Conservation (phyloP, 2,888 invertebrate species). For the Zygothrica quintamaculata region DNA sequence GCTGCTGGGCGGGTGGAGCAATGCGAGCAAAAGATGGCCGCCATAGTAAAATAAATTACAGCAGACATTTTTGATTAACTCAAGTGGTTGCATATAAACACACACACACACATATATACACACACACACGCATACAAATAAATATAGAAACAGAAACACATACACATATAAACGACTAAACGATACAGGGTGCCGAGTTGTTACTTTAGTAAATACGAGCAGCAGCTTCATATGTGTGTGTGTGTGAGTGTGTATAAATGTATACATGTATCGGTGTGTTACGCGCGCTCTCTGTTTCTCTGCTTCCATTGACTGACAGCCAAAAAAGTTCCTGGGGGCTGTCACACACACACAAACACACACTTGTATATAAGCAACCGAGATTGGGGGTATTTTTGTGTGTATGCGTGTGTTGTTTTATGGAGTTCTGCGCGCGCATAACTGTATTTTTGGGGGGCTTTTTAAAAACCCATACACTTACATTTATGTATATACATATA, state of each 20-base stretch:
- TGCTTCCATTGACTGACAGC: slow-evolving; percentile 78
- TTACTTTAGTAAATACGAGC: slow-evolving; percentile 34
- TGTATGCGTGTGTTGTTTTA: slow-evolving; percentile 48
- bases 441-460: slow-evolving; percentile 53
- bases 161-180: slow-evolving; percentile 11
- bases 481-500: slow-evolving; percentile 30
- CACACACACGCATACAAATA: slow-evolving; percentile 13
- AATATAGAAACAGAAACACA: slow-evolving; percentile 8
- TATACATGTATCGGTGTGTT: slow-evolving; percentile 28
- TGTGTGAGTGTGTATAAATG: background rate
- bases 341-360: slow-evolving; percentile 47
- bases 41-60: slow-evolving; percentile 82
- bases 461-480: slow-evolving; percentile 31
- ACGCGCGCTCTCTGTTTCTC: slow-evolving; percentile 62
- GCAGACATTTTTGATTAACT: slow-evolving; percentile 84
- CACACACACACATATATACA: slow-evolving; percentile 31
- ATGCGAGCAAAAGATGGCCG: slow-evolving; percentile 74
- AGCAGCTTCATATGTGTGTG: slow-evolving; percentile 13
- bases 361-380: slow-evolving; percentile 12
- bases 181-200: slow-evolving; percentile 69
- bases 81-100: slow-evolving; percentile 77
- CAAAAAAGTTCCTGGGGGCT: slow-evolving; percentile 78
- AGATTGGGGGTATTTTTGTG: slow-evolving; percentile 45
- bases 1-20: slow-evolving; percentile 10
- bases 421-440: slow-evolving; percentile 78